Evolutionary conservation across 2,113 vertebrate species (phyloP).

Genomic region (Cavia aperea): DNA sequence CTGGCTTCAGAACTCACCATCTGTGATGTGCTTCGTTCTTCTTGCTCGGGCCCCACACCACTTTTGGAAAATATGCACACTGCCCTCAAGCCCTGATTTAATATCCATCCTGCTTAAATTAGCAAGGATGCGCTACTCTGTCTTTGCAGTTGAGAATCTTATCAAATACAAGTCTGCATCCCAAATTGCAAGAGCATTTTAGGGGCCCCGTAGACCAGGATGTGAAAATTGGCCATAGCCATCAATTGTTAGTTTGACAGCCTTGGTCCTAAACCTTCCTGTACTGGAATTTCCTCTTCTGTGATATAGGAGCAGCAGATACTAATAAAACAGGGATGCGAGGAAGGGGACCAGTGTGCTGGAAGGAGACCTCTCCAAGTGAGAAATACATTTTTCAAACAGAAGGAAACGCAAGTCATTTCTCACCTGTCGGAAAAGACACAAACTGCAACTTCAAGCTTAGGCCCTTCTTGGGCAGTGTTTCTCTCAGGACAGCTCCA

Average conservation of each 20-base stretch:
- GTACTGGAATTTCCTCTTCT: neutral
- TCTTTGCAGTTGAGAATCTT: neutral
- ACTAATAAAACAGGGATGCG: neutral
- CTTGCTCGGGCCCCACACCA: neutral
- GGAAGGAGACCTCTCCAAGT: neutral
- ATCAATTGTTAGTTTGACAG: neutral
- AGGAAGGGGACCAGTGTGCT: neutral
- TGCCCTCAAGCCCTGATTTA: neutral
- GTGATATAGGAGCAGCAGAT: neutral
- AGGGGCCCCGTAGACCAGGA: neutral
- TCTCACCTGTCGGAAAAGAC: no score
- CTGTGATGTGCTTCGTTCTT: neutral
- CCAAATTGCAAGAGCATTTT: neutral
- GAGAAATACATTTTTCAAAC: neutral
- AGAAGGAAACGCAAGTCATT: neutral
- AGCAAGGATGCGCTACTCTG: neutral
- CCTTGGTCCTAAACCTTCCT: neutral
- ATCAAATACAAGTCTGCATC: neutral
- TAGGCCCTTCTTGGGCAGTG: neutral
- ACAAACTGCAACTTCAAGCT: neutral
- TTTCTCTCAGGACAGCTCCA: neutral
- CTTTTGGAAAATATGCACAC: neutral
- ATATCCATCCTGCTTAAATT: neutral
- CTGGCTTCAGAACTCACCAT: neutral
- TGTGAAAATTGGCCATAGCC: neutral